Base-by-base conservation (phyloP, 2,888 invertebrate genomes). In the Harmothoe impar region DNA sequence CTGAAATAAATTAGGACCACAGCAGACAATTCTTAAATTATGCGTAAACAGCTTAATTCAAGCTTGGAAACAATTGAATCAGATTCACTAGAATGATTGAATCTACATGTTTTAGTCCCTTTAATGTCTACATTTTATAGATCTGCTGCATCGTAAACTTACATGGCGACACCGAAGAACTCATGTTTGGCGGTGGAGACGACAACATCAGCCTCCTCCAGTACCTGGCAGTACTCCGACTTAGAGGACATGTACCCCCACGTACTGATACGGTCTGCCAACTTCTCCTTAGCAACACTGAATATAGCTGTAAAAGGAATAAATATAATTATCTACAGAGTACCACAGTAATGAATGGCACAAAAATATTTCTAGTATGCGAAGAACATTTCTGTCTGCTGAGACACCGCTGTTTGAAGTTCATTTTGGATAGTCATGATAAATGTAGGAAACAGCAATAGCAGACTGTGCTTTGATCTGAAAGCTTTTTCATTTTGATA, bases 81-180 rank as follows among this genome's bases (percentile, higher is more conserved):
- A n/a, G n/a, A n/a, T n/a, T n/a, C n/a, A n/a, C n/a, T n/a, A n/a
- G n/a, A n/a, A n/a, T n/a, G n/a, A n/a, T n/a, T n/a, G n/a, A n/a
- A n/a, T n/a, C n/a, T n/a, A n/a, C n/a, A n/a, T n/a, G n/a, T n/a
- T n/a, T n/a, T n/a, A n/a, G n/a, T n/a, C n/a, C n/a, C n/a, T n/a
- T n/a, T n/a, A n/a, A n/a, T n/a, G n/a, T n/a, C n/a, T n/a, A n/a
- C n/a, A n/a, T n/a, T n/a, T n/a, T n/a, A n/a, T n/a, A n/a, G n/a
- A n/a, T n/a, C n/a, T n/a, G 43, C 5, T 43, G 10, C 43, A 43
- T 43, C 10, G 43, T 43, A n/a, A 62, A 62, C 62, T 96, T 96
- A 97, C 97, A 97, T 97, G 33, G 97, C 97, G 33, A 97, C 97
- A 54, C 97, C 98, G 95, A 97, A 98, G 95, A 97, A 98, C 95